Base-by-base conservation (phyloP, 2,888 invertebrate species). In the Tinea semifulvella region DNA sequence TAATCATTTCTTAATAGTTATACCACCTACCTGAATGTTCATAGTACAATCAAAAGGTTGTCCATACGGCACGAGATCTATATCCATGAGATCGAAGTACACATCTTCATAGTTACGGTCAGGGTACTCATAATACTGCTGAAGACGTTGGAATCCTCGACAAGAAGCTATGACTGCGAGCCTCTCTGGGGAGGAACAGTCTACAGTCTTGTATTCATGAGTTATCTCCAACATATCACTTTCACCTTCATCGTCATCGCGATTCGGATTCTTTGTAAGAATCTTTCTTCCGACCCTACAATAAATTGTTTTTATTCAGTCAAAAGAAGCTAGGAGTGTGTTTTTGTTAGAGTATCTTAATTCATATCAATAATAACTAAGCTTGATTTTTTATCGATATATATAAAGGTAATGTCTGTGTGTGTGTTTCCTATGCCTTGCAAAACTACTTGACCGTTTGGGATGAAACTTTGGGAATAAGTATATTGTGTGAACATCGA, bases 141-240 rank as follows among this genome's bases (percentile, higher is more conserved):
- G 85, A 50, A 86, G 75, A 48, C 83, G 80, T 48, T 85, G 84
- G 45, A 84, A 82, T 11, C 86, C 86, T 42, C 86, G 83, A 49
- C 88, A 85, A 1, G 90, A 88, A 49, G 88, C 88, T 52, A 87
- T 82, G 4, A 89, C 84, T 1, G 88, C 84, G 39, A 86, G 67
- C 10, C 88, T 77, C 63, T 90, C 90, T 6, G 85, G 85, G 39
- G 85, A 82, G 0, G 86, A 79, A 43, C 84, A 87, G 57, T 87
- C 87, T 28, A 75, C 71, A 26, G 83, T 80, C 65, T 89, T 89
- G 63, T 89, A 90, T 49, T 82, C 76, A 46, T 80, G 72, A 1
- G 88, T 88, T 19, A 90, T 84, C 55, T 89, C 87, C 55, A 85
- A 72, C 69, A 87, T 74, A 52, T 88, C 88, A 35, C 83, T 77